phyloP scores from a whole-genome alignment of 2,888 invertebrate genomes.

The Rhingia campestris region DNA sequence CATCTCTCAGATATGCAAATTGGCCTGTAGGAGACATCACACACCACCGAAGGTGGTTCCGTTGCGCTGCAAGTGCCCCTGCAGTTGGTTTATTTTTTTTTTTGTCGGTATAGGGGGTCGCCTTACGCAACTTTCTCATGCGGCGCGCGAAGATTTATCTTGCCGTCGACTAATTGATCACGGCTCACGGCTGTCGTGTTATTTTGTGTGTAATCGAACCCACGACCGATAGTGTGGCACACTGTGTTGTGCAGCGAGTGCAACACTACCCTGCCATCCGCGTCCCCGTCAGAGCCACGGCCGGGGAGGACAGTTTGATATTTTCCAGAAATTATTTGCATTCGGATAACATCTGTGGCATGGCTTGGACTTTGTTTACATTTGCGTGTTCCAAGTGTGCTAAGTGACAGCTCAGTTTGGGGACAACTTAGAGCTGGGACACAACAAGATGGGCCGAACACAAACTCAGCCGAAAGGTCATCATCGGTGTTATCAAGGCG shows the following conservation, averaged over 20 bases:
- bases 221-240: slow-evolving; percentile 65
- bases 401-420: slow-evolving; percentile 29
- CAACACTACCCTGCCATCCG: not conserved
- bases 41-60: slow-evolving; percentile 68
- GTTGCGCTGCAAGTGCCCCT: slow-evolving; percentile 4
- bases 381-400: slow-evolving; percentile 26
- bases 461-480: slow-evolving; percentile 52
- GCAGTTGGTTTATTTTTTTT: too few relatives aligned
- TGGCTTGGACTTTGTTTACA: slow-evolving; percentile 55
- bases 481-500: slow-evolving; percentile 38
- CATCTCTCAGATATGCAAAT: slow-evolving; percentile 69
- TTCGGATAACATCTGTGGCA: slow-evolving; percentile 67
- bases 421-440: slow-evolving; percentile 13
- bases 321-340: slow-evolving; percentile 72
- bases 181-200: slow-evolving; percentile 73
- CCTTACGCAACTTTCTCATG: slow-evolving; percentile 74
- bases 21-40: slow-evolving; percentile 66
- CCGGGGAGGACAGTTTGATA: slow-evolving; percentile 65
- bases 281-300: slow-evolving; percentile 2
- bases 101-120: slow-evolving; percentile 18
- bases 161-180: slow-evolving; percentile 71
- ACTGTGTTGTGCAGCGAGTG: not conserved
- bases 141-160: slow-evolving; percentile 69
- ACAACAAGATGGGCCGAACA: slow-evolving; percentile 36
- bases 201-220: slow-evolving; percentile 73